Evolutionary conservation across 2,888 invertebrate genomes (phyloP), one percentile per base, ranked within the genome.

Genomic region (Drosophila paranaensis): DNA sequence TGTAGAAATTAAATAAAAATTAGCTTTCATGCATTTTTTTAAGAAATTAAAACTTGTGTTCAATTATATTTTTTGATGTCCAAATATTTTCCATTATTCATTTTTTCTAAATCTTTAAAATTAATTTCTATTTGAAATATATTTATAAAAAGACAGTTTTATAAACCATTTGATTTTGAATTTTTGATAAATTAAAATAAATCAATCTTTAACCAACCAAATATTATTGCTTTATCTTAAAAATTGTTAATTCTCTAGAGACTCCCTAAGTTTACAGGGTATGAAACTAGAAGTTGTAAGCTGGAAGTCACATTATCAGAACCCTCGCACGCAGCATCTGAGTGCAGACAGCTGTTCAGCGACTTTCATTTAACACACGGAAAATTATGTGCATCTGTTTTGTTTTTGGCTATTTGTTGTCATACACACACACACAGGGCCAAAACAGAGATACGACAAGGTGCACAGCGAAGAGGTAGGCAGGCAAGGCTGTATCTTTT

Each of bases 311-410:
- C 33, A 33, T 35, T 50, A 50, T 50, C 50, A 13, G 33, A 50
- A 20, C 16, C 13, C 16, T 35, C 33, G 20, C 50, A 50, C 33
- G 13, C 33, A 50, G 30, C 20, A 46, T 58, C 79, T 77, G 63
- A 73, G 61, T 77, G 67, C 80, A 72, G 82, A 73, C 69, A 74
- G 60, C 60, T 63, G 62, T 65, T 69, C 30, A 50, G 56, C 20
- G 50, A 60, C 57, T 64, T 79, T 70, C 60, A 60, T 71, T 67
- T 61, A 78, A 69, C 51, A 56, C 57, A 62, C 60, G 58, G 57
- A 60, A 86, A 83, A 81, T 81, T 86, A 86, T 86, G 78, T 88
- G 88, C 80, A 82, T 88, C 77, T 60, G 78, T 50, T 74, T 75
- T 78, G 54, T 40, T 16, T 20, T 40, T 40, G 25, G 11, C 37